Evolutionary conservation across 1,140 invertebrate genomes (phyloP), one percentile per base, ranked within the genome.

Genomic region (Euschistus heros): DNA sequence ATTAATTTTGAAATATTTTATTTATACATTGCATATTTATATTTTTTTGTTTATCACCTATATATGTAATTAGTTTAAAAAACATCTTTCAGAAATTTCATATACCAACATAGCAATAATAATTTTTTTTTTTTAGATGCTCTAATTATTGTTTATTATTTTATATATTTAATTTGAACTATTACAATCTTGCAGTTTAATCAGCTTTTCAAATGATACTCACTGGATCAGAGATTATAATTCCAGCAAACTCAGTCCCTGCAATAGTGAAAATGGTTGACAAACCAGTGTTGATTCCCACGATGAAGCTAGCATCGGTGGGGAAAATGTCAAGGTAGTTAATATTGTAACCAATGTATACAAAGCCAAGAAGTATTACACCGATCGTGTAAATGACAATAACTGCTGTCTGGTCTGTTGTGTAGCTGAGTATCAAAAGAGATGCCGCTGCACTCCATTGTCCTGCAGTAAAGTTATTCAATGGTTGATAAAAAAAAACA

Each of bases 251-350:
- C 17, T 84, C 71, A 0, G 88, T 88, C n/a, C 85, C 85, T 18
- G 86, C 71, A 61, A 89, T 87, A 0, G 84, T 85, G 26, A 84
- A 81, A 10, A 87, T 71, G 66, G 89, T 91, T 0, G 86, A 83
- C 30, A 82, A 75, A 30, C 86, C 85, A 74, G 91, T 92, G 33
- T 86, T 88, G 17, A 91, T 77, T 7, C 88, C 86, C 83, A 89
- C 86, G 68, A 88, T 73, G 1, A 80, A 80, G 18, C 86, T 85
- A 17, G 86, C 85, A 74, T 78, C 82, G 74, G 83, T 85, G 13
- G 85, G 85, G 0, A 86, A 80, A 57, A 91, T 77, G 71, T 90
- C 87, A 18, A 89, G 80, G 70, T 88, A 84, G 70, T 88, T 88
- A 2, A 82, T 76, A 33, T 75, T 65, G 33, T 75, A 82, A 15